phyloP scores from a whole-genome alignment of 1,140 invertebrate genomes.

The Cydia fagiglandana region DNA sequence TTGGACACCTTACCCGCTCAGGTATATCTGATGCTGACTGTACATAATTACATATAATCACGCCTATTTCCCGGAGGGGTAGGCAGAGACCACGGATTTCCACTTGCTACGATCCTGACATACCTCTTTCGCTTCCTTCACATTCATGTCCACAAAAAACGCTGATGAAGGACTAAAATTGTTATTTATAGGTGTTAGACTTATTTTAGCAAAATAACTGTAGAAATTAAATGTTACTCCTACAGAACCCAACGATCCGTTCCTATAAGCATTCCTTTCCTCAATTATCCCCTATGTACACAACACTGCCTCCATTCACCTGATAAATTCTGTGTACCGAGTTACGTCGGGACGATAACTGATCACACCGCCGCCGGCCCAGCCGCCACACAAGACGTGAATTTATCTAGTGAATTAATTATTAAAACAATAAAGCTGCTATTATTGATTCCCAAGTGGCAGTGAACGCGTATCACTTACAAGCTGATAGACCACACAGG shows the following conservation, averaged over 20 bases:
- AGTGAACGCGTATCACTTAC: background rate
- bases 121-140: too few relatives aligned
- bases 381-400: background rate
- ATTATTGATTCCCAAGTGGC: slow-evolving; percentile 5
- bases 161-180: too few relatives aligned
- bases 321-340: slow-evolving; percentile 24
- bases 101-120: too few relatives aligned
- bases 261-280: background rate
- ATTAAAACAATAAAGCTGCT: background rate
- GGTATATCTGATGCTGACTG: too few relatives aligned
- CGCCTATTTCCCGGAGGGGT: too few relatives aligned
- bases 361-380: background rate
- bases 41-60: too few relatives aligned
- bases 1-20: too few relatives aligned
- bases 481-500: too few relatives aligned
- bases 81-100: too few relatives aligned
- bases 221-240: background rate
- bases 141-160: too few relatives aligned
- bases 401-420: slow-evolving; percentile 18
- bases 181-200: too few relatives aligned
- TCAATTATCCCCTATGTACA: background rate
- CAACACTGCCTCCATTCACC: background rate
- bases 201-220: too few relatives aligned
- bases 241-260: background rate
- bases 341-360: background rate